phyloP scores from a whole-genome alignment of 2,888 invertebrate genomes.

The Drosophila suboccidentalis region DNA sequence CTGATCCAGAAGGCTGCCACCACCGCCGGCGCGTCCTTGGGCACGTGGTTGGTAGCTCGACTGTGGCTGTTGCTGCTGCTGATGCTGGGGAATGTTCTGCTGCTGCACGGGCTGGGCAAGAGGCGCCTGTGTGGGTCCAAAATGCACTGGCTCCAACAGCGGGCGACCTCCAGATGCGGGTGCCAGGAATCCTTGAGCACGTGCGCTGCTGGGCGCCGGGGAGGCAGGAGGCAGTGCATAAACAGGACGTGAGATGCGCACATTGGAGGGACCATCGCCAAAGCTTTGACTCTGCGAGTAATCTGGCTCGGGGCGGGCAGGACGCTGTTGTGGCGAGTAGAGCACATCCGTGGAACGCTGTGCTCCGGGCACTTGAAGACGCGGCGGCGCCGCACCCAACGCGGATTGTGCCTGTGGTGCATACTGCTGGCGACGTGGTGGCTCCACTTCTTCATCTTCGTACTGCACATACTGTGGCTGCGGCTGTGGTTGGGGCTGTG shows the following conservation, averaged over 20 bases:
- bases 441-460: slow-evolving; percentile 81
- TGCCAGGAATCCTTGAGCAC: slow-evolving; percentile 82
- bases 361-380: slow-evolving; percentile 83
- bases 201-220: slow-evolving; percentile 79
- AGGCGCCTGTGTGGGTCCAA: slow-evolving; percentile 69
- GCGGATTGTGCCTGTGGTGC: slow-evolving; percentile 70
- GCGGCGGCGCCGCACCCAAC: slow-evolving; percentile 77
- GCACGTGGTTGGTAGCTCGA: slow-evolving; percentile 74
- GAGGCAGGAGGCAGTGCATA: slow-evolving; percentile 82
- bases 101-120: slow-evolving; percentile 77
- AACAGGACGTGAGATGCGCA: slow-evolving; percentile 84
- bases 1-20: slow-evolving; percentile 90
- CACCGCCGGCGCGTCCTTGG: slow-evolving; percentile 72
- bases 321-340: slow-evolving; percentile 83
- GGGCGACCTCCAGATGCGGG: slow-evolving; percentile 83
- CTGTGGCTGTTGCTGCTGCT: slow-evolving; percentile 70
- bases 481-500: slow-evolving; percentile 76
- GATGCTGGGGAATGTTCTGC: slow-evolving; percentile 62
- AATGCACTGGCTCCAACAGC: slow-evolving; percentile 76
- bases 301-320: slow-evolving; percentile 84
- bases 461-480: slow-evolving; percentile 83
- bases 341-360: slow-evolving; percentile 84
- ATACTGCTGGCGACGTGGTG: slow-evolving; percentile 80
- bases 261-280: slow-evolving; percentile 82
- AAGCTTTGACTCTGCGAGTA: slow-evolving; percentile 83